These are phyloP conservation scores for Callipepla californica DNA, from an alignment of 2,113 vertebrate species.

Conservation along the genomic window DNA sequence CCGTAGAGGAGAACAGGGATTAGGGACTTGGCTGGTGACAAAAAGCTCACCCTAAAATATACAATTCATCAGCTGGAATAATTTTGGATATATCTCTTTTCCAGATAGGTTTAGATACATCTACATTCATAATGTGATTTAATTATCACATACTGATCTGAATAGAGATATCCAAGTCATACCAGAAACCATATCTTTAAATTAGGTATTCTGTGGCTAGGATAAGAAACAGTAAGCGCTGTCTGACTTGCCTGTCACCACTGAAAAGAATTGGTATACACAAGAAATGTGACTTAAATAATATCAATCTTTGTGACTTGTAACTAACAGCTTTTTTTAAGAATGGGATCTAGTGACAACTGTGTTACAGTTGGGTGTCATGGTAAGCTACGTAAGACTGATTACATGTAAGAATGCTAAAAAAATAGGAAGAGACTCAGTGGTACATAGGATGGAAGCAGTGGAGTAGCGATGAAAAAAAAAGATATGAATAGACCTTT, in stretches of 20 bases:
- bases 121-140: not conserved
- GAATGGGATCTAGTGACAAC: not conserved
- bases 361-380: not conserved
- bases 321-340: not conserved
- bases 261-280: not conserved
- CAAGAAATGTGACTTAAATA: not conserved
- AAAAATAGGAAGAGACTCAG: not conserved
- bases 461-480: not conserved
- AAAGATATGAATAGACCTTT: not conserved
- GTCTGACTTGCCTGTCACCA: not conserved
- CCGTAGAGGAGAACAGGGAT: not conserved
- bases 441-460: not conserved
- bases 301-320: not conserved
- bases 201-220: not conserved
- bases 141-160: not conserved
- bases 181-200: not conserved
- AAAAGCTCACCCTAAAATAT: not conserved
- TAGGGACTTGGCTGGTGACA: not conserved
- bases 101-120: not conserved
- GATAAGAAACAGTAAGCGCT: not conserved
- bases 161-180: not conserved
- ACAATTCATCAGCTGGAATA: not conserved
- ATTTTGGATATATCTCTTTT: not conserved
- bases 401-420: not conserved
- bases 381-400: not conserved